phyloP scores from a whole-genome alignment of 2,113 vertebrate genomes.

The Dasyprocta punctata region DNA sequence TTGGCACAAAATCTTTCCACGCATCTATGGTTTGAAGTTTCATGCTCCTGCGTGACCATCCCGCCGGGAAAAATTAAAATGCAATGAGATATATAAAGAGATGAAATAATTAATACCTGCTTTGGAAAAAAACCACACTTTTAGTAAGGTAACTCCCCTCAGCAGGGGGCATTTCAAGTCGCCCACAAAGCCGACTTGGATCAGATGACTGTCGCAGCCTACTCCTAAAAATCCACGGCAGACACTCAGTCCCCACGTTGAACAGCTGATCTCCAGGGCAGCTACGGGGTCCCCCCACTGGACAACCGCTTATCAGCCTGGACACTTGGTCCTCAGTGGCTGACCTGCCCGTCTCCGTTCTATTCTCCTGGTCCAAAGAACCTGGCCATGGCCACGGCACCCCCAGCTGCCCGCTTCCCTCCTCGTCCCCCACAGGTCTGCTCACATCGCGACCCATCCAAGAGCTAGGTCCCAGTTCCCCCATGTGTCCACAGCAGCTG shows the following conservation, averaged over 20 bases:
- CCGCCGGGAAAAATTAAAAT: not conserved
- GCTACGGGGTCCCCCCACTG: not conserved
- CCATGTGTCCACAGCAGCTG: not conserved
- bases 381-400: accelerated
- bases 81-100: not conserved
- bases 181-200: accelerated
- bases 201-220: not conserved
- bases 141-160: accelerated
- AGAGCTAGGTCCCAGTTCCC: not conserved
- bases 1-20: not conserved
- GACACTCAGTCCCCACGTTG: not conserved
- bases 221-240: not conserved
- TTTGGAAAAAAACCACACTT: not conserved
- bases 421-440: accelerated
- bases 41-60: not conserved
- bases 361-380: accelerated
- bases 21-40: not conserved
- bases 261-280: no score
- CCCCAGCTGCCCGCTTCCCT: not conserved
- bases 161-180: not conserved
- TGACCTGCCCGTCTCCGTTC: accelerated
- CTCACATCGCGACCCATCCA: accelerated
- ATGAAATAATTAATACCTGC: not conserved
- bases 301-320: not conserved
- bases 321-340: not conserved